These are phyloP conservation scores for Electrophaes corylata DNA, from an alignment of 2,888 invertebrate species.

Conservation along the genomic window DNA sequence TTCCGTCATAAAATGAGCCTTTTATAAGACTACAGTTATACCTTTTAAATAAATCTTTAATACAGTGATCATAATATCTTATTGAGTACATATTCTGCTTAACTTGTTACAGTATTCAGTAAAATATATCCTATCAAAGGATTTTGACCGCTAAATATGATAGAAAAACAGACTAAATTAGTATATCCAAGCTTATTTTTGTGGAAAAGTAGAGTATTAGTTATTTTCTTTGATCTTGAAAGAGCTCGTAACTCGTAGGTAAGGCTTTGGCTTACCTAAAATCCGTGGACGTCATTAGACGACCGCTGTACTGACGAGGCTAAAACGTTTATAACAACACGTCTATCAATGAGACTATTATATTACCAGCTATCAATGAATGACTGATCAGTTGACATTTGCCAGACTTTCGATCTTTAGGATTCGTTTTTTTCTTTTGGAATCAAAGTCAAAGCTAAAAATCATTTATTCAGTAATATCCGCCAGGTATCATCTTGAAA, in stretches of 20 bases:
- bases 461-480: no score
- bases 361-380: no score
- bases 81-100: neutral
- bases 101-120: neutral
- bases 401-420: no score
- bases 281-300: neutral
- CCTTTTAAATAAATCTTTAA: neutral
- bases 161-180: conserved; percentile 8
- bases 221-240: conserved; percentile 19
- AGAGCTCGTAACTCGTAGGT: conserved; percentile 7
- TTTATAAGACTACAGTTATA: no score
- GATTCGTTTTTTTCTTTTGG: no score
- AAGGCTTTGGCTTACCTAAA: neutral
- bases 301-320: neutral
- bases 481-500: no score
- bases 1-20: no score
- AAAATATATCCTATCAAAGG: no score
- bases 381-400: no score
- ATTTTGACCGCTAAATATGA: conserved; percentile 3
- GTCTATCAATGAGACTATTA: no score
- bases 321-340: no score
- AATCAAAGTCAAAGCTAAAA: no score
- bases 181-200: conserved; percentile 2
- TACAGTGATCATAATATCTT: neutral
- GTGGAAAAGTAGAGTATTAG: conserved; percentile 4